These are phyloP conservation scores for Mystacornis crossleyi DNA, from an alignment of 2,113 vertebrate species.

Conservation along the genomic window DNA sequence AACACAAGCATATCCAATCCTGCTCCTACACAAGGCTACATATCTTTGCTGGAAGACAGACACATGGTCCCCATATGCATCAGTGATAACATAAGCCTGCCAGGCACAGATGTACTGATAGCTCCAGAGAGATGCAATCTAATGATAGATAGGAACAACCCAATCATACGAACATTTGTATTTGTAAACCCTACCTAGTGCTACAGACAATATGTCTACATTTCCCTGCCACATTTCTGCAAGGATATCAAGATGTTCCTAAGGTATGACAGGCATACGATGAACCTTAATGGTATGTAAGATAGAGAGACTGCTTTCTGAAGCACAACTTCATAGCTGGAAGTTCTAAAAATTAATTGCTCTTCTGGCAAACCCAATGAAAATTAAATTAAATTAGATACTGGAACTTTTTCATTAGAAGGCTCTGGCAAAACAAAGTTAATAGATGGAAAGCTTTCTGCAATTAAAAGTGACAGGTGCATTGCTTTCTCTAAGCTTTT, in stretches of 20 bases:
- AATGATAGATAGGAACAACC: constrained; percentile 65
- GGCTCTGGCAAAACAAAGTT: constrained; percentile 68
- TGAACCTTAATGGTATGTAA: constrained; percentile 68
- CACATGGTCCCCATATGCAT: constrained; percentile 70
- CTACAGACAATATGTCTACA: constrained; percentile 36
- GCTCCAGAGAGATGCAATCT: constrained; percentile 54
- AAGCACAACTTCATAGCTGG: constrained; percentile 50
- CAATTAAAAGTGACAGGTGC: constrained; percentile 69
- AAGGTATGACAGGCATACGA: constrained; percentile 57
- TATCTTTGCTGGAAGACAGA: constrained; percentile 74
- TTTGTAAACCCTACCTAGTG: constrained; percentile 49
- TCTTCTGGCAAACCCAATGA: constrained; percentile 70
- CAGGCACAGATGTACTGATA: constrained; percentile 61
- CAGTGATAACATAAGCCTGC: constrained; percentile 54
- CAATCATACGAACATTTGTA: constrained; percentile 55
- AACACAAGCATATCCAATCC: constrained; percentile 70
- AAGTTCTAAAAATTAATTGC: constrained; percentile 77
- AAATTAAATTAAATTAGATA: constrained; percentile 76
- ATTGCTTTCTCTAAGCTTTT: constrained; percentile 50
- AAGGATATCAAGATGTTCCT: constrained; percentile 73
- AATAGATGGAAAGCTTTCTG: constrained; percentile 64
- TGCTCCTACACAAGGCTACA: constrained; percentile 43
- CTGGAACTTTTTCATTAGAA: constrained; percentile 74
- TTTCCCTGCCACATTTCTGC: constrained; percentile 42
- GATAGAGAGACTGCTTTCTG: constrained; percentile 47